Evolutionary conservation across 2,797 vertebrate species (phyloP), one percentile per base, ranked within the genome.

Genomic region (Eulemur mongoz): DNA sequence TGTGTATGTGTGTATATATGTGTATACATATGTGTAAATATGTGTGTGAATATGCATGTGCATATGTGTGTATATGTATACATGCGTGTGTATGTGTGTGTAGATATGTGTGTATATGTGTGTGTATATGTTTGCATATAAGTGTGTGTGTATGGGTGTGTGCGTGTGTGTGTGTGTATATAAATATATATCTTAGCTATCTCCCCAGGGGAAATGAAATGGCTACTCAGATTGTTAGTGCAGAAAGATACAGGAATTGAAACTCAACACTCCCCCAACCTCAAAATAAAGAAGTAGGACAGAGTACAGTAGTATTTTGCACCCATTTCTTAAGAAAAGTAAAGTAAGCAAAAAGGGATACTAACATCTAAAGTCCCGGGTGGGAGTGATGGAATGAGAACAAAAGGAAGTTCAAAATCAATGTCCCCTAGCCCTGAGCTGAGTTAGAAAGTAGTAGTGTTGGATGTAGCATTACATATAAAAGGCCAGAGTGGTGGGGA

Each of bases 241-340:
- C 45, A 95, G 27, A 38, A 38, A 88, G 73, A 75, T 82, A 89
- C 30, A 96, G 97, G 94, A 97, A 96, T 27, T 81, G 95, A 97
- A 97, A 97, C 88, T 27, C 25, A 93, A 63, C 57, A 18, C 67
- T 93, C 84, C 27, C 5, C 61, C 72, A 93, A 89, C 78, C 91
- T 95, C 70, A 96, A 95, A 98, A 97, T 45, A 95, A 97, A 97
- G 89, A 97, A 97, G 63, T 70, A 45, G 67, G 85, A 15, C 81
- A 89, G 40, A 94, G 72, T 75, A 61, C 14, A 50, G 91, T 89
- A 30, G 14, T 30, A 61, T 54, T 40, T 38, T 70, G 15, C 79
- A 50, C 93, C 87, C 89, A 18, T 93, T 95, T 94, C 78, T 12
- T 8, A 69, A 97, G 65, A 54, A 40, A 65, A 61, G 59, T 43